Evolutionary conservation across 2,113 vertebrate genomes (phyloP), one percentile per base, ranked within the genome.

Genomic region (Indicator maculatus): DNA sequence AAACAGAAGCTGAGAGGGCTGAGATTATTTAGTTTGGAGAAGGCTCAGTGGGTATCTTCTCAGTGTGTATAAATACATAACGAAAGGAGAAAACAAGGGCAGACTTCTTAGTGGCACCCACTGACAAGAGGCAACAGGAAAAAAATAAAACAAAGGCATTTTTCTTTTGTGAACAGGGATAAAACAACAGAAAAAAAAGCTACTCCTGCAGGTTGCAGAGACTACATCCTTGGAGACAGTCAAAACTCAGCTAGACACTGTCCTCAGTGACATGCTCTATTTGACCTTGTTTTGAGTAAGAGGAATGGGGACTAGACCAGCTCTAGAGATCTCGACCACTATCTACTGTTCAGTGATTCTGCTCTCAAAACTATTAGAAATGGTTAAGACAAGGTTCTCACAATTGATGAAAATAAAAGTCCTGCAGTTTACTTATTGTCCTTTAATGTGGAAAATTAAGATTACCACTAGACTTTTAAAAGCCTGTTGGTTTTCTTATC

Each of bases 381-480:
- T 11, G 16, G 59, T 71, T 89, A 45, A 69, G 36, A 72, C n/a
- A 79, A 83, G 59, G 5, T 8, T 63, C 87, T 83, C 82, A 89
- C 78, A 90, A 93, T 65, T 33, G 45, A 77, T 86, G 61, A 94
- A 96, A 93, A 95, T 76, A 72, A 7, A 90, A 79, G 52, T 82
- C 79, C 90, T 94, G 70, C 75, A 82, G 88, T 96, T 95, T 86
- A 82, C 44, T 93, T 93, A 96, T 78, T 95, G 67, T 95, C 93
- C 93, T 96, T 93, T 94, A 93, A 91, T 91, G 88, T 83, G 72
- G 94, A 96, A 92, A 96, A 71, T 41, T 79, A 83, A 85, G 83
- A 89, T 91, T 95, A 93, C 89, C 91, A 94, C 70, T 75, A 75
- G 86, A 96, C 90, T 96, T 96, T 95, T 94, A 91, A 91, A 96